phyloP scores from a whole-genome alignment of 2,113 vertebrate species.

The Maccullochella peelii region DNA sequence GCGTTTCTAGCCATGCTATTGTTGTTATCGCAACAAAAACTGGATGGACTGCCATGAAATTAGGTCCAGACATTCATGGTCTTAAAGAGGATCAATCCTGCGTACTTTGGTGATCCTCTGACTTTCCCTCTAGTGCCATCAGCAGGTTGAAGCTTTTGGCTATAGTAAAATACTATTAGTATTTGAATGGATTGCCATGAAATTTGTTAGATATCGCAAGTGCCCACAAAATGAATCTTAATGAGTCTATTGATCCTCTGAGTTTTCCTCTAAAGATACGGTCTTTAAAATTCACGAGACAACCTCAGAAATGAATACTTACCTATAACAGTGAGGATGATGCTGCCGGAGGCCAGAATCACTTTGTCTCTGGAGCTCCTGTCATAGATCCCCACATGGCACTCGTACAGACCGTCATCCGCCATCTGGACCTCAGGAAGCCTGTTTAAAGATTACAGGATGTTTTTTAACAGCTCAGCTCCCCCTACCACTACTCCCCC shows the following conservation, averaged over 20 bases:
- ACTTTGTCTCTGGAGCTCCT: constrained; percentile 89
- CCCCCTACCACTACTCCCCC: background rate
- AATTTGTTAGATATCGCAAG: background rate
- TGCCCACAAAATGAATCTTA: background rate
- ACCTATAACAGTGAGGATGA: constrained; percentile 94
- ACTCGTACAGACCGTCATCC: constrained; percentile 93
- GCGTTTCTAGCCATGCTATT: background rate
- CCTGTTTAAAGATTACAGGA: constrained; percentile 71
- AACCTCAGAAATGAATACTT: constrained; percentile 60
- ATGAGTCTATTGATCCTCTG: background rate
- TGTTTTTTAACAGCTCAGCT: background rate
- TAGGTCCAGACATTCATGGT: no score
- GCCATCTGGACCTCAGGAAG: constrained; percentile 94
- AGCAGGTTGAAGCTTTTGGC: no score
- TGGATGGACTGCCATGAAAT: no score
- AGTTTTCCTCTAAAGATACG: background rate
- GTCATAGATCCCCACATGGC: constrained; percentile 95
- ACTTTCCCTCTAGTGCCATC: no score
- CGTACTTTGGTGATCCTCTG: no score
- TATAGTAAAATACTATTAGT: no score
- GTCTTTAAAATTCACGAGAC: background rate
- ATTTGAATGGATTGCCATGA: background rate
- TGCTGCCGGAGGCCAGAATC: constrained; percentile 90
- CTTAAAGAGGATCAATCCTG: no score
- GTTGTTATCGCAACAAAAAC: no score